Evolutionary conservation across 2,888 invertebrate species (phyloP).

Genomic region (Drosophila dives): DNA sequence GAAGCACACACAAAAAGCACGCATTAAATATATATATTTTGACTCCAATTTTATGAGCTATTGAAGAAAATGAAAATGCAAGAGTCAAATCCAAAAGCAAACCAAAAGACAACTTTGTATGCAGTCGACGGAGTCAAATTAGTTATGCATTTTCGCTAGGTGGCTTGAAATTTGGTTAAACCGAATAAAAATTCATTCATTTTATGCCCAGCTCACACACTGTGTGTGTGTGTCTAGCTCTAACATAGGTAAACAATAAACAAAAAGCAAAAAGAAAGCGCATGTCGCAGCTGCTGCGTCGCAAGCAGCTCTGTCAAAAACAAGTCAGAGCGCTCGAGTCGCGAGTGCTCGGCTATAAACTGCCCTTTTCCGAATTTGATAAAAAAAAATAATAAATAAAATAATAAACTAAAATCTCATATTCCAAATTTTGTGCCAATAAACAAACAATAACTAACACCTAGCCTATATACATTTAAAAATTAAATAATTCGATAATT

Average conservation of each 20-base stretch:
- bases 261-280: conserved; percentile 80
- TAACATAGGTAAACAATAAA: conserved; percentile 76
- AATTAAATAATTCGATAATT: background rate
- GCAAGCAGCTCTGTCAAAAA: conserved; percentile 49
- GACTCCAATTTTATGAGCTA: conserved; percentile 21
- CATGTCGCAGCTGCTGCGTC: conserved; percentile 54
- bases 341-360: conserved; percentile 1
- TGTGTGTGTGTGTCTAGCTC: conserved; percentile 49
- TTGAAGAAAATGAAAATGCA: conserved; percentile 19
- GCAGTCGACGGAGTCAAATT: conserved; percentile 47
- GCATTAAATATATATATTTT: conserved; percentile 12
- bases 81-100: background rate
- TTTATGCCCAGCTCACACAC: conserved; percentile 36
- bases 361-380: background rate
- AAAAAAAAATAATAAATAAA: background rate
- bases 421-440: background rate
- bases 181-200: conserved; percentile 65
- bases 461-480: too few relatives aligned
- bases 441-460: background rate
- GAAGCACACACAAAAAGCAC: conserved; percentile 1
- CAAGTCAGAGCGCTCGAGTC: conserved; percentile 12
- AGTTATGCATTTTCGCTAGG: conserved; percentile 63
- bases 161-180: conserved; percentile 40
- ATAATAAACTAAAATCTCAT: background rate
- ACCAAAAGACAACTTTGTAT: conserved; percentile 48